A percentile compares a stretch with the other conserved stretches of the same genome.
Conservation (phyloP, 2,888 invertebrate species). For the Pachydiplax longipennis region DNA sequence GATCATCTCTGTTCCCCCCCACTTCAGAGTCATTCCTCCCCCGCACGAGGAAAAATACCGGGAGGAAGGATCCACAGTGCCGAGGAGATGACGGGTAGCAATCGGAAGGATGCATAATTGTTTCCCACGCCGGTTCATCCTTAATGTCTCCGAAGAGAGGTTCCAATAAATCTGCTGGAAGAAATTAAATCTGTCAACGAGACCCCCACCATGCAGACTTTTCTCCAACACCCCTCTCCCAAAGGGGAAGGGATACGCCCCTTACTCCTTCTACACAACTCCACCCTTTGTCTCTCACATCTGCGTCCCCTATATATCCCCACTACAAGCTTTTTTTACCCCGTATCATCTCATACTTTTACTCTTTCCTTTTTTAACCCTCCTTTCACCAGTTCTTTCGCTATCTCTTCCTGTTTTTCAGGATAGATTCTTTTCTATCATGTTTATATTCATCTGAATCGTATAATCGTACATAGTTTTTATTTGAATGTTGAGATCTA, state of each 20-base stretch:
- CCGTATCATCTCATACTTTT: too few relatives aligned
- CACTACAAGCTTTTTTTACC: not conserved
- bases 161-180: constrained; percentile 38
- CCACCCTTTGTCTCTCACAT: not conserved
- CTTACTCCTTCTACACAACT: not conserved
- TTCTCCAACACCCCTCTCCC: not conserved
- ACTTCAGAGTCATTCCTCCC: not conserved
- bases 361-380: not conserved
- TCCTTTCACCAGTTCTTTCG: not conserved
- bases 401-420: too few relatives aligned
- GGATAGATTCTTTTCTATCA: too few relatives aligned
- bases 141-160: not conserved
- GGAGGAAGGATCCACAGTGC: not conserved
- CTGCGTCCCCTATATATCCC: not conserved
- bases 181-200: constrained; percentile 44
- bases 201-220: not conserved
- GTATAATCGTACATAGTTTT: too few relatives aligned
- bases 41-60: not conserved
- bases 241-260: not conserved
- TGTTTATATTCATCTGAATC: too few relatives aligned
- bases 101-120: not conserved
- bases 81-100: not conserved
- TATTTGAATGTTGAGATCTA: too few relatives aligned
- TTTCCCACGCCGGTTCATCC: not conserved
- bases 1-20: not conserved